A percentile compares a stretch with the other conserved stretches of the same genome.
Evolutionary conservation across 2,797 vertebrate species (phyloP).

Genomic region (Luscinia megarhynchos): DNA sequence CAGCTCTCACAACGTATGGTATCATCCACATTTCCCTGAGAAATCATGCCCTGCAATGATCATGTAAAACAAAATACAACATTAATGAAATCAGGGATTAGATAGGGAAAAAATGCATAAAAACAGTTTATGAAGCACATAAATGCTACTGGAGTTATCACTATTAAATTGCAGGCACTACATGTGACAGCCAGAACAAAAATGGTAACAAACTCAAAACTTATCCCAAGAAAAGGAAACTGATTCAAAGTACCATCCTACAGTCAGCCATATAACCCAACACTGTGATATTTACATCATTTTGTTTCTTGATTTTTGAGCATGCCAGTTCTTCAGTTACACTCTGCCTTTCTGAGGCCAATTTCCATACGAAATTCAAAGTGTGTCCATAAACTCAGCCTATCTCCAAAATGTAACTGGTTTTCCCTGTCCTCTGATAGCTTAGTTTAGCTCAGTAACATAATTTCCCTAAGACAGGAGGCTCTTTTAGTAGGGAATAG

Average conservation of each 20-base stretch:
- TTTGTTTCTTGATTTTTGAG: background rate
- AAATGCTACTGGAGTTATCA: background rate
- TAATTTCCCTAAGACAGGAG: background rate
- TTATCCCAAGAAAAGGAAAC: background rate
- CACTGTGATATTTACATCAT: background rate
- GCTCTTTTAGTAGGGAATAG: background rate
- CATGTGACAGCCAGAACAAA: background rate
- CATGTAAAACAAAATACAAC: background rate
- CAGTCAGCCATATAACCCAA: background rate
- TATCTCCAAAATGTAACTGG: background rate
- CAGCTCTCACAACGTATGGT: background rate
- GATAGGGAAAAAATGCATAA: background rate
- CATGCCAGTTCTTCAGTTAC: background rate
- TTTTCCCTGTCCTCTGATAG: background rate
- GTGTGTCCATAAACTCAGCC: background rate
- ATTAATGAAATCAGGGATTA: background rate
- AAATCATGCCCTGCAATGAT: conserved; percentile 44
- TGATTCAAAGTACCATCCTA: background rate
- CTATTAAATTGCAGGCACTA: background rate
- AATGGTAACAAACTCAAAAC: background rate
- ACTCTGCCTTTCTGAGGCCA: background rate
- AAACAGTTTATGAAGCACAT: background rate
- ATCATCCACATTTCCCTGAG: conserved; percentile 62
- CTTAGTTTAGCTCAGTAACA: background rate
- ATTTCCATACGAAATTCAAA: background rate